phyloP scores from a whole-genome alignment of 2,888 invertebrate species.

The Orchesella flavescens region DNA sequence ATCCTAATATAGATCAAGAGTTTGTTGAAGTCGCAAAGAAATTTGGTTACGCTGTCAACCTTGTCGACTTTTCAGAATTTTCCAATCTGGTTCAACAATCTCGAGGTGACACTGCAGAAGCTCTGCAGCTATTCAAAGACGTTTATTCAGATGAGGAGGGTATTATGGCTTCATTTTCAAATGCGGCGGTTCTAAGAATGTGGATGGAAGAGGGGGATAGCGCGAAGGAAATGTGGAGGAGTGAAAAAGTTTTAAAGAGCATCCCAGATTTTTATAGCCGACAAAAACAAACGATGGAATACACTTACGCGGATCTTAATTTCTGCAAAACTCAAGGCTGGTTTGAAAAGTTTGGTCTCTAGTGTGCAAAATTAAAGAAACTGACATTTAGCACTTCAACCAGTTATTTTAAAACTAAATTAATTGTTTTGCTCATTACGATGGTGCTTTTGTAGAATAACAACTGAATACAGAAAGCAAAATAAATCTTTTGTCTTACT shows the following conservation, averaged over 20 bases:
- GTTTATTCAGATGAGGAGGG: conserved; percentile 15
- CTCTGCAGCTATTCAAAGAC: conserved; percentile 6
- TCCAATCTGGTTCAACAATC: neutral
- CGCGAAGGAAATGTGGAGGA: neutral
- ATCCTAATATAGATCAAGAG: conserved; percentile 27
- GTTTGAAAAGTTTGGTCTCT: conserved; percentile 20
- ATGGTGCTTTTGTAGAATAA: too few species aligned
- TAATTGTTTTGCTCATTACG: too few species aligned
- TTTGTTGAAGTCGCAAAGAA: conserved; percentile 26
- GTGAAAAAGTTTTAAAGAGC: neutral
- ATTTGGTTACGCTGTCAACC: conserved; percentile 24
- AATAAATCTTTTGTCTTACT: too few species aligned
- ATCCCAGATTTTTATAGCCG: conserved; percentile 11
- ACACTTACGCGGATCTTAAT: conserved; percentile 7
- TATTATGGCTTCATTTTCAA: neutral
- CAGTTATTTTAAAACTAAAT: too few species aligned
- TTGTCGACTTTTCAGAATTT: conserved; percentile 37
- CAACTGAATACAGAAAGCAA: too few species aligned
- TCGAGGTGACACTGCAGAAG: neutral
- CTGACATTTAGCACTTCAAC: too few species aligned
- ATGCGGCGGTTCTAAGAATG: neutral
- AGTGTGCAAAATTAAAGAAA: too few species aligned
- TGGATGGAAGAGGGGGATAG: neutral
- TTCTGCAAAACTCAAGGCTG: conserved; percentile 15
- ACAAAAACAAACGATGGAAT: neutral